phyloP scores from a whole-genome alignment of 2,113 vertebrate genomes.

The Amphiprion percula region DNA sequence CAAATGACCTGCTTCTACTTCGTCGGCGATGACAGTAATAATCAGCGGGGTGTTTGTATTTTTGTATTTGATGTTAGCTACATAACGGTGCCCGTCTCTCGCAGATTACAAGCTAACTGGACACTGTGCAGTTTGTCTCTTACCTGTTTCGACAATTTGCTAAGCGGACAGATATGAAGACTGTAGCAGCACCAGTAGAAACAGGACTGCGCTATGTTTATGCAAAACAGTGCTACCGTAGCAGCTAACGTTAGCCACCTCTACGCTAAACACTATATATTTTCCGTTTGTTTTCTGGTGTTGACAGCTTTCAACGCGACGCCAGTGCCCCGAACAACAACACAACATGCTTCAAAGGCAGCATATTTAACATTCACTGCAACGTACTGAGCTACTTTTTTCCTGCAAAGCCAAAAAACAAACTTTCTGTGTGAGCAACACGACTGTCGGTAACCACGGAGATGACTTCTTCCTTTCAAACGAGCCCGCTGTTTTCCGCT shows the following conservation, averaged over 20 bases:
- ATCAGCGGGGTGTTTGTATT: neutral
- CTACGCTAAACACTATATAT: neutral
- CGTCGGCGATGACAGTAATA: neutral
- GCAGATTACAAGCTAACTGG: too few relatives aligned
- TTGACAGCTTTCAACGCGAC: slow-evolving; percentile 12
- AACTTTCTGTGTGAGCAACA: neutral
- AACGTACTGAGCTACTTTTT: too few relatives aligned
- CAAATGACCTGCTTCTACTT: too few relatives aligned
- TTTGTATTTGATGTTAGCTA: neutral
- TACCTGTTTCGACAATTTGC: slow-evolving; percentile 38
- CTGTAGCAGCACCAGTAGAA: neutral
- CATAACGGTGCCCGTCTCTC: neutral
- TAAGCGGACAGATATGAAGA: neutral
- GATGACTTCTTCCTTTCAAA: slow-evolving; percentile 79
- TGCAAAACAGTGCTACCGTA: neutral
- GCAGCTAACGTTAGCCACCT: slow-evolving; percentile 65
- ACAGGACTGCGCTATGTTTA: neutral
- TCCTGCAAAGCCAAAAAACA: neutral
- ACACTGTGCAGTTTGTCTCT: slow-evolving; percentile 4
- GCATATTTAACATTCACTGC: neutral
- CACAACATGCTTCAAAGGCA: neutral
- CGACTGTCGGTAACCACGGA: slow-evolving; percentile 56
- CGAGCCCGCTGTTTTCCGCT: slow-evolving; percentile 80
- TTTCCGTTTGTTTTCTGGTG: neutral
- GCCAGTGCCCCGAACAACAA: neutral